Conservation (phyloP, 1,140 invertebrate genomes). For the Gonioctena quinquepunctata region DNA sequence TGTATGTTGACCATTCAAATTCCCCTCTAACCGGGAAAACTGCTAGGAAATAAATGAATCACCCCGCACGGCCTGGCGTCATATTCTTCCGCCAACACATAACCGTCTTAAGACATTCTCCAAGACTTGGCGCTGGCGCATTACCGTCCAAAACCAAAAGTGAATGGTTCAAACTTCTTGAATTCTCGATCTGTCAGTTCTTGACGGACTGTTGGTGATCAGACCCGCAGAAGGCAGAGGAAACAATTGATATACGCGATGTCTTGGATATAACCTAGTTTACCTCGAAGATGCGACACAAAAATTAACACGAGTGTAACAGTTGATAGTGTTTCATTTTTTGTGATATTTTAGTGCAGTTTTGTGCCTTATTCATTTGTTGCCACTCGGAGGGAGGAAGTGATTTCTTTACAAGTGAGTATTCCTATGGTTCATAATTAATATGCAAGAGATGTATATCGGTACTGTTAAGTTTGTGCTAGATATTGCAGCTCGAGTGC, state of each 20-base stretch:
- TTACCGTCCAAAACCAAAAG: constrained; percentile 2
- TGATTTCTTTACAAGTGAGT: background rate
- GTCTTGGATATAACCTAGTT: background rate
- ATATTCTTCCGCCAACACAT: constrained; percentile 10
- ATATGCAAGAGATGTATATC: constrained; percentile 1
- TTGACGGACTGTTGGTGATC: constrained; percentile 24
- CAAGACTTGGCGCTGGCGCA: constrained; percentile 5
- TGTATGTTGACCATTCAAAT: no score
- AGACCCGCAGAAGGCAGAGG: constrained; percentile 1
- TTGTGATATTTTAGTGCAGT: background rate
- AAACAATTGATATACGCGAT: constrained; percentile 15
- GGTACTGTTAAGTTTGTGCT: constrained; percentile 5
- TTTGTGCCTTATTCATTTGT: background rate
- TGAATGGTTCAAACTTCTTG: constrained; percentile 19
- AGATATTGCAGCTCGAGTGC: background rate
- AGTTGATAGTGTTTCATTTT: background rate
- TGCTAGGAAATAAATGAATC: background rate
- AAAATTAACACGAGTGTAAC: constrained; percentile 17
- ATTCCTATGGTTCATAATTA: constrained; percentile 3
- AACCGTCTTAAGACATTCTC: constrained; percentile 13
- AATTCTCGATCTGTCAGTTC: constrained; percentile 35
- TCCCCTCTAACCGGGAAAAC: background rate
- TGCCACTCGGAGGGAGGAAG: background rate
- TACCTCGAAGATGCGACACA: constrained; percentile 26
- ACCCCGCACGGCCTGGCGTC: background rate